Evolutionary conservation across 2,888 invertebrate species (phyloP).

Genomic region (Nomada fabriciana): DNA sequence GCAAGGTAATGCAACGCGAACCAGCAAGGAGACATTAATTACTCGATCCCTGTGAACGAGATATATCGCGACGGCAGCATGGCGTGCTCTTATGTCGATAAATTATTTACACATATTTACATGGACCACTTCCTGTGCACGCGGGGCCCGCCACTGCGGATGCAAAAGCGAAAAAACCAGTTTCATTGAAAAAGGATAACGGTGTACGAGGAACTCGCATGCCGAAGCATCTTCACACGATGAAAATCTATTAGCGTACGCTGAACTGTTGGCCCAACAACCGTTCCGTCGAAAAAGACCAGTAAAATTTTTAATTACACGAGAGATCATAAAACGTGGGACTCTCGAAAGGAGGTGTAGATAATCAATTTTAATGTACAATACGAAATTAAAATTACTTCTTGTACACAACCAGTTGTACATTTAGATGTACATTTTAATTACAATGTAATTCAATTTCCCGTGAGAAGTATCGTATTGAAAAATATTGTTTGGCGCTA

Average conservation of each 20-base stretch:
- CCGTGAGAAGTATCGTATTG: no score
- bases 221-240: constrained; percentile 50
- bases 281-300: not conserved
- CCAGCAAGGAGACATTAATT: constrained; percentile 65
- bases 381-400: no score
- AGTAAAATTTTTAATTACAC: not conserved
- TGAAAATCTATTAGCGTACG: constrained; percentile 51
- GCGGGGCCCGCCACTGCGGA: constrained; percentile 34
- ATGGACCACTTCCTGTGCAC: constrained; percentile 51
- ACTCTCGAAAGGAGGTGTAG: no score
- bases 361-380: no score
- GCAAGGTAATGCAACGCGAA: constrained; percentile 21
- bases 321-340: no score
- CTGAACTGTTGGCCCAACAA: not conserved
- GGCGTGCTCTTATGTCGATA: constrained; percentile 58
- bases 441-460: no score
- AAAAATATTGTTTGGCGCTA: no score
- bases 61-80: constrained; percentile 57
- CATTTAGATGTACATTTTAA: no score
- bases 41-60: constrained; percentile 53
- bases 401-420: no score
- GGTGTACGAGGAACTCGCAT: constrained; percentile 53
- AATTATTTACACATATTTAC: constrained; percentile 70
- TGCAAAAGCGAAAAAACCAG: constrained; percentile 70
- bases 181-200: constrained; percentile 59